phyloP scores from a whole-genome alignment of 1,140 invertebrate species.

The Anoplolepis gracilipes region DNA sequence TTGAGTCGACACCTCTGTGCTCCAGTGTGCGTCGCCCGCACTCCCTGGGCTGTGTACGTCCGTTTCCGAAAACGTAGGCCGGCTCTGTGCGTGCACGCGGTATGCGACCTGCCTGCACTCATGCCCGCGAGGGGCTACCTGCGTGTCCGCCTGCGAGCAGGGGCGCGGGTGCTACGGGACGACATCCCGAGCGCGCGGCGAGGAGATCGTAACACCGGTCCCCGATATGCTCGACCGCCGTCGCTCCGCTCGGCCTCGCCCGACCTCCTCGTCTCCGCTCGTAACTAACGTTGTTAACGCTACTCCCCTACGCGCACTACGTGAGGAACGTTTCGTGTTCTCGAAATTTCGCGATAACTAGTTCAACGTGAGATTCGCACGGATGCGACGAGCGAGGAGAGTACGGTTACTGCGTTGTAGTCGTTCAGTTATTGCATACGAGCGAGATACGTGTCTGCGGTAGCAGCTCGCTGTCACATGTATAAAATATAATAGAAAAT shows the following conservation, averaged over 20 bases:
- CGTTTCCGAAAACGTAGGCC: constrained; percentile 82
- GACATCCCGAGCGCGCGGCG: constrained; percentile 21
- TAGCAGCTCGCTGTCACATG: not conserved
- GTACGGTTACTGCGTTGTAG: constrained; percentile 41
- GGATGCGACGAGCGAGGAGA: constrained; percentile 15
- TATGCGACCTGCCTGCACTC: constrained; percentile 47
- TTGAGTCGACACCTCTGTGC: too few species aligned
- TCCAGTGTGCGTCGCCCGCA: not conserved
- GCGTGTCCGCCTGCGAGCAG: not conserved
- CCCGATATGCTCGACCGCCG: constrained; percentile 38
- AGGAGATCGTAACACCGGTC: constrained; percentile 21
- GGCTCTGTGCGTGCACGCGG: constrained; percentile 47
- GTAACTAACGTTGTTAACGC: constrained; percentile 15
- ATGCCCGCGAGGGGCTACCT: constrained; percentile 28
- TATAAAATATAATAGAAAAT: not conserved
- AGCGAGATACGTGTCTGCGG: not conserved
- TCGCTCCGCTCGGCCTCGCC: not conserved
- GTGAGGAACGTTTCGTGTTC: not conserved
- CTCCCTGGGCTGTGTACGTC: constrained; percentile 55
- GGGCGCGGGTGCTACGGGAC: constrained; percentile 18
- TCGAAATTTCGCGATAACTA: constrained; percentile 38
- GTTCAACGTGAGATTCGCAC: not conserved
- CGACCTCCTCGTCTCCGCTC: constrained; percentile 1
- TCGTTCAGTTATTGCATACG: not conserved
- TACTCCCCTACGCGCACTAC: constrained; percentile 9